Conservation (phyloP, 2,113 vertebrate genomes). For the Megaleporinus macrocephalus region DNA sequence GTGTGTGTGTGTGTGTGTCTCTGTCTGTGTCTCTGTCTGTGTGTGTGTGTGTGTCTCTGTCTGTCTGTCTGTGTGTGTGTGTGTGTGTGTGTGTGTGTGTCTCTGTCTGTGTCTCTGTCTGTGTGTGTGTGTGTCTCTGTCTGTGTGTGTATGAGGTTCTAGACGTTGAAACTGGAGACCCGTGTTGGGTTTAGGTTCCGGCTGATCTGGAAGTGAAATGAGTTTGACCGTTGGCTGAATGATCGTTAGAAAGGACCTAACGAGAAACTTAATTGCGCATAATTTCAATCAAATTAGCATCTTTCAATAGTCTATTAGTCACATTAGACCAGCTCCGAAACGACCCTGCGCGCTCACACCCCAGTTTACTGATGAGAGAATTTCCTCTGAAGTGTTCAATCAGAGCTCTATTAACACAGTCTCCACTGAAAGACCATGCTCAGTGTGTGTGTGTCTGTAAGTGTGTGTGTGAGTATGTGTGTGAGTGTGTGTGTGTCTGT, state of each 20-base stretch:
- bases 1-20: too few species aligned
- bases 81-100: too few species aligned
- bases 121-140: too few species aligned
- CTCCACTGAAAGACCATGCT: background rate
- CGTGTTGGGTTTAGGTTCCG: background rate
- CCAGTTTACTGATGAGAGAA: background rate
- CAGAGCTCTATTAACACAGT: constrained; percentile 29
- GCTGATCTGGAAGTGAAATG: constrained; percentile 2
- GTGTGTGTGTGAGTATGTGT: too few species aligned
- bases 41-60: too few species aligned
- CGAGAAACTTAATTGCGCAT: background rate
- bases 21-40: too few species aligned
- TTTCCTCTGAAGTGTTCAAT: background rate
- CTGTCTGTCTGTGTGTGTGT: too few species aligned
- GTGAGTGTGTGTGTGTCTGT: background rate
- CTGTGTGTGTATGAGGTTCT: too few species aligned
- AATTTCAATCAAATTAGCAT: constrained; percentile 17
- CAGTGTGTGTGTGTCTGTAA: background rate
- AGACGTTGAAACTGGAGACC: too few species aligned
- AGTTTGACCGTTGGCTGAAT: constrained; percentile 1
- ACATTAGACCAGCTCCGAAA: background rate
- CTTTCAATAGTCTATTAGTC: constrained; percentile 6
- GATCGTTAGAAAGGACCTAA: background rate
- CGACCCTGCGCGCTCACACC: background rate
- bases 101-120: too few species aligned